Percentiles rank a stretch among this genome's conserved stretches.
phyloP scores from a whole-genome alignment of 2,797 vertebrate genomes.

The Aselliscus stoliczkanus region DNA sequence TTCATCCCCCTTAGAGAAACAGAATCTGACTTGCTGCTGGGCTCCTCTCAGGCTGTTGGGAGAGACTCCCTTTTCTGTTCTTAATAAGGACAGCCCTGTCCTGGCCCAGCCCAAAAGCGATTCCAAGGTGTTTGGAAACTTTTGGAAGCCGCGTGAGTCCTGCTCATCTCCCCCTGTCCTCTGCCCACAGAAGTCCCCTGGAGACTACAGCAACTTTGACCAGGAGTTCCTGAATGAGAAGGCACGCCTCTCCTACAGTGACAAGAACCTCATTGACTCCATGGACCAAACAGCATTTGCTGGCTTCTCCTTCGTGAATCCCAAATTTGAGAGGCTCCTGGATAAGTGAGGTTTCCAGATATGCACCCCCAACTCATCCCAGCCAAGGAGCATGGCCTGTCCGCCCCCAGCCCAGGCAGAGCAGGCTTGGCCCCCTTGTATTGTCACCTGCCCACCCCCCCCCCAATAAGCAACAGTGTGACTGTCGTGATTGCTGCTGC shows the following conservation, averaged over 20 bases:
- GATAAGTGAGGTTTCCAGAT: slow-evolving; percentile 80
- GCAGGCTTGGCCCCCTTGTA: neutral
- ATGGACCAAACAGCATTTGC: slow-evolving; percentile 94
- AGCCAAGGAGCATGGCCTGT: neutral
- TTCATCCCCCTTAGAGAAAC: neutral
- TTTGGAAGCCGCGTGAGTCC: neutral
- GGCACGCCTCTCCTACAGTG: slow-evolving; percentile 89
- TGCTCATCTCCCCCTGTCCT: neutral
- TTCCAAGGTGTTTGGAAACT: neutral
- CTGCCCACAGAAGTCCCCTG: slow-evolving; percentile 88
- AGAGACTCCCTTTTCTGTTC: neutral
- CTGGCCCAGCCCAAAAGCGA: neutral
- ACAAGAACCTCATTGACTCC: slow-evolving; percentile 97
- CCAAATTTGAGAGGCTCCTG: slow-evolving; percentile 89
- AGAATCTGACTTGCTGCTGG: neutral
- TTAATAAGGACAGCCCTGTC: neutral
- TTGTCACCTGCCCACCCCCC: neutral
- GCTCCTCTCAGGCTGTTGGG: neutral
- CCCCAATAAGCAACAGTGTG: slow-evolving; percentile 74
- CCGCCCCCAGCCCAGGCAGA: neutral
- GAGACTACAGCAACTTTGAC: slow-evolving; percentile 97
- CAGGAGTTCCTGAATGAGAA: slow-evolving; percentile 97
- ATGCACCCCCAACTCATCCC: neutral
- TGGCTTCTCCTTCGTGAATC: slow-evolving; percentile 96
- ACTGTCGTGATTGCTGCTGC: slow-evolving; percentile 63